Conservation (phyloP, 2,113 vertebrate species). For the Dipodomys ordii region DNA sequence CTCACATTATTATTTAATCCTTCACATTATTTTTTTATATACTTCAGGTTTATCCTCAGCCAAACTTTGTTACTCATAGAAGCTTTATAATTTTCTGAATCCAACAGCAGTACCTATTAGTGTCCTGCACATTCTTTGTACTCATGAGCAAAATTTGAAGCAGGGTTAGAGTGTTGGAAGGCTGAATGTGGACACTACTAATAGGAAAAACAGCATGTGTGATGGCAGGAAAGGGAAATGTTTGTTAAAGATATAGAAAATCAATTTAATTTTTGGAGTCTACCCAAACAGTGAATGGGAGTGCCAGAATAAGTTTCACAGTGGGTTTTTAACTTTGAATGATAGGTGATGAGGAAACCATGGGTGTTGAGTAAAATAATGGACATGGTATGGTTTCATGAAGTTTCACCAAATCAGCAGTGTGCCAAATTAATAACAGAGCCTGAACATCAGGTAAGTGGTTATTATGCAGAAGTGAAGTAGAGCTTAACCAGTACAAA, state of each 20-base stretch:
- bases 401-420: not conserved
- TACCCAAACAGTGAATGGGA: not conserved
- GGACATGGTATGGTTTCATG: not conserved
- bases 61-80: not conserved
- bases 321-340: slow-evolving; percentile 36
- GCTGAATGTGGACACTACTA: not conserved
- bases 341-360: not conserved
- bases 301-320: not conserved
- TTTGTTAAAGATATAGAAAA: not conserved
- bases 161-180: not conserved
- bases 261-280: not conserved
- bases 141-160: not conserved
- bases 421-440: slow-evolving; percentile 11
- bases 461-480: not conserved
- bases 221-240: not conserved
- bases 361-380: slow-evolving; percentile 25
- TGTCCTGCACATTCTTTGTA: not conserved
- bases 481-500: not conserved
- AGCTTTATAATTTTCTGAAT: not conserved
- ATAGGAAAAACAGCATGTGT: not conserved
- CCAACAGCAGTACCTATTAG: not conserved
- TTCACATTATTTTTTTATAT: slow-evolving; percentile 26
- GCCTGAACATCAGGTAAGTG: not conserved
- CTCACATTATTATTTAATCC: slow-evolving; percentile 31
- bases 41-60: not conserved